Base-by-base conservation (phyloP, 2,888 invertebrate genomes). In the Galeruca laticollis region DNA sequence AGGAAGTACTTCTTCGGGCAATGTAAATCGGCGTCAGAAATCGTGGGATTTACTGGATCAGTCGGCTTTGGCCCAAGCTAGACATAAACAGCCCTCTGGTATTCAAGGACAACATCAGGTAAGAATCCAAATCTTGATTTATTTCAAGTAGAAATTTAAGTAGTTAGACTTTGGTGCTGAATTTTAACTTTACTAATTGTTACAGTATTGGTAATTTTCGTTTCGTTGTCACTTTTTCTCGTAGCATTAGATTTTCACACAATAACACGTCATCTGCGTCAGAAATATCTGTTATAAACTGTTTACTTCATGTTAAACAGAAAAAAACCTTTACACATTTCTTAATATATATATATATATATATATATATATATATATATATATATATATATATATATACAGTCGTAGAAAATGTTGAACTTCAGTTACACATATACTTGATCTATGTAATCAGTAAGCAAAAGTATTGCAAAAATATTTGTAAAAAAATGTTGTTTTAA, bases 1-100 rank as follows among this genome's bases (percentile, higher is more conserved):
- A 33, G 66, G 66, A 51, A 60, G 60, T 59, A 64, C 60, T 51
- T 74, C 73, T 67, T 74, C 78, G 40, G 73, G 75, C 21, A 79
- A 79, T 21, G 85, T 88, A 2, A 90, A 88, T 78, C 87, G 93
- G 4, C 88, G 97, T 2, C 97, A 97, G 87, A 97, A 97, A 85
- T 96, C 96, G 0, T 97, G 97, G 94, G 97, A 98, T 82, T 88
- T 96, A n/a, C 87, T 97, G 13, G 97, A 97, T 84, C 96, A 96
- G 81, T 90, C 91, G 0, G 93, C 94, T 0, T 87, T 96, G 67
- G 90, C 92, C 21, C 92, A 93, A 71, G 94, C 94, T 0, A 89
- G 90, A 76, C 89, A 90, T 75, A 91, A 91, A 79, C 87, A 87
- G 43, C 84, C 88, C 4, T 81, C 87, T 35, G 81, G 87, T 31